These are phyloP conservation scores for Piaya cayana DNA, from an alignment of 2,113 vertebrate species.

Conservation along the genomic window DNA sequence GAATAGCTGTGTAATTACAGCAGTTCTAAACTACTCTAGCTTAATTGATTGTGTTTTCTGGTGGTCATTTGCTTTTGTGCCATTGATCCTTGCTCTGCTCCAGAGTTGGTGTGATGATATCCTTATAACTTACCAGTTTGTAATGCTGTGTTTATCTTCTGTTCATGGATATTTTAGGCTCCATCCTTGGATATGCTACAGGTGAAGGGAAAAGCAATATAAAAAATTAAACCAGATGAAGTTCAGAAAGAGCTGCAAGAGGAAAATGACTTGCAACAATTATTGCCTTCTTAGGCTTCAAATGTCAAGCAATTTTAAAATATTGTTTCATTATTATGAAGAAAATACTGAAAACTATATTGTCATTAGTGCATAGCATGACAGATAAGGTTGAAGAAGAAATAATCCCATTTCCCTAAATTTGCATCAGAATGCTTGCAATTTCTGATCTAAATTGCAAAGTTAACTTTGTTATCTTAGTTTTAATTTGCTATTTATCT, in stretches of 20 bases:
- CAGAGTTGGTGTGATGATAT: neutral
- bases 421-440: neutral
- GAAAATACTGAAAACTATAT: neutral
- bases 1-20: neutral
- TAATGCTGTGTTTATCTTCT: neutral
- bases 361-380: neutral
- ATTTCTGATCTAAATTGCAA: neutral
- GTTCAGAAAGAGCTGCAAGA: neutral
- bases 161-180: slow-evolving; percentile 57
- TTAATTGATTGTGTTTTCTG: neutral
- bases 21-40: neutral
- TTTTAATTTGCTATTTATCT: neutral
- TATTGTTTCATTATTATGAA: neutral
- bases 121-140: neutral
- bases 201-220: slow-evolving; percentile 60
- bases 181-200: slow-evolving; percentile 54
- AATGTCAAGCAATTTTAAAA: slow-evolving; percentile 64
- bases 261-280: neutral
- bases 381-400: neutral
- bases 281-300: slow-evolving; percentile 36
- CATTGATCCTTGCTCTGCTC: neutral
- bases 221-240: slow-evolving; percentile 19
- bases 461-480: neutral
- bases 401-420: neutral
- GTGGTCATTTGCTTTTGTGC: neutral